Percentiles rank a stretch among this genome's conserved stretches.
Evolutionary conservation across 2,113 vertebrate species (phyloP).

Genomic region (Axis porcinus): DNA sequence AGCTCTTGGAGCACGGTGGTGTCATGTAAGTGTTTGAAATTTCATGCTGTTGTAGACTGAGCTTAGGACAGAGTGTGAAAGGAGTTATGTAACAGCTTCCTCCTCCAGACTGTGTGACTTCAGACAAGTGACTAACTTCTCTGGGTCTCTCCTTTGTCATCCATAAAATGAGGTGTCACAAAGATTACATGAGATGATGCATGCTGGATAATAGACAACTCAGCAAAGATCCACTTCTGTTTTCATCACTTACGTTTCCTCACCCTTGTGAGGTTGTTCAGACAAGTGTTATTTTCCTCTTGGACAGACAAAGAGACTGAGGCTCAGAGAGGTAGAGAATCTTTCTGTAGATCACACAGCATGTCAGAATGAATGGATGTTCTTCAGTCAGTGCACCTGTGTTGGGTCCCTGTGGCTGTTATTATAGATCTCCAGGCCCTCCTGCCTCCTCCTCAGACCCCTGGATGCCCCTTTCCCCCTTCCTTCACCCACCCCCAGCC

Average conservation of each 20-base stretch:
- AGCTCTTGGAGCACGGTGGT: neutral
- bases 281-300: accelerated
- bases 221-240: neutral
- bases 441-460: neutral
- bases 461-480: accelerated
- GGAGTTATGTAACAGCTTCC: accelerated
- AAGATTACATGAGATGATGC: neutral
- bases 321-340: neutral
- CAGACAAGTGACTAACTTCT: neutral
- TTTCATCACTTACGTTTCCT: neutral
- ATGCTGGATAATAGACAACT: neutral
- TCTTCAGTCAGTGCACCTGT: accelerated
- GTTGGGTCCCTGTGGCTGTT: neutral
- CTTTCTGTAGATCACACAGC: neutral
- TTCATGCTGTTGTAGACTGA: neutral
- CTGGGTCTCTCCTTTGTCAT: neutral
- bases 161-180: accelerated
- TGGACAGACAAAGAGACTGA: neutral
- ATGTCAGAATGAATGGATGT: neutral
- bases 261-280: accelerated
- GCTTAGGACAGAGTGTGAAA: neutral
- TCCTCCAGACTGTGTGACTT: neutral
- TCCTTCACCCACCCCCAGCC: neutral
- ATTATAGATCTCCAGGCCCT: neutral
- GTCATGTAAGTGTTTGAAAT: neutral